Conservation (phyloP, 1,140 invertebrate species). For the Trichogramma pretiosum region DNA sequence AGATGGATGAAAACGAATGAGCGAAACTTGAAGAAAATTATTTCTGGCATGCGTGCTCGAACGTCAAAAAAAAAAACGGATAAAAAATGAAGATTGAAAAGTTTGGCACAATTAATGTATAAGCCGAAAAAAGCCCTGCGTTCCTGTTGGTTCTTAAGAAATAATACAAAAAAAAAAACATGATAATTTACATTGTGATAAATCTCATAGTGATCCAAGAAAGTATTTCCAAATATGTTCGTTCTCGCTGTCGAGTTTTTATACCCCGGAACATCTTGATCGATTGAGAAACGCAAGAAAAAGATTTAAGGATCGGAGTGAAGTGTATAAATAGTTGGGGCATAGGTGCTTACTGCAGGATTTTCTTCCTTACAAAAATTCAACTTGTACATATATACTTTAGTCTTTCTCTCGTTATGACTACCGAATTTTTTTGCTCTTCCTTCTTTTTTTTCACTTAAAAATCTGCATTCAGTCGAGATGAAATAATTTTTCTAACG, state of each 20-base stretch:
- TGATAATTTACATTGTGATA: constrained; percentile 43
- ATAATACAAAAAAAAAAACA: constrained; percentile 26
- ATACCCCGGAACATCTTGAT: no score
- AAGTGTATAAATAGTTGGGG: neutral
- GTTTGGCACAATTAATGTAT: constrained; percentile 24
- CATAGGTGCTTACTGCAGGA: constrained; percentile 3
- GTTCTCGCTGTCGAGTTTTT: no score
- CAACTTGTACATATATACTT: no score
- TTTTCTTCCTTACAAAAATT: no score
- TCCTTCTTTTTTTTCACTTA: no score
- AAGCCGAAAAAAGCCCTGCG: constrained; percentile 33
- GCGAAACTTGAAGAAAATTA: neutral
- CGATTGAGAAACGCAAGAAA: no score
- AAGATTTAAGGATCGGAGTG: no score
- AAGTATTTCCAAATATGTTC: constrained; percentile 46
- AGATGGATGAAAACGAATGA: no score
- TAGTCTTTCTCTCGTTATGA: no score
- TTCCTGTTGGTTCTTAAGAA: constrained; percentile 34
- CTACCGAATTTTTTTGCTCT: no score
- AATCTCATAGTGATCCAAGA: constrained; percentile 46
- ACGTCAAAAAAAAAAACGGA: neutral
- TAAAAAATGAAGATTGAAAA: constrained; percentile 18
- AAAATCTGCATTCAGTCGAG: no score
- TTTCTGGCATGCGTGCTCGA: neutral
- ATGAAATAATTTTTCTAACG: no score